phyloP scores from a whole-genome alignment of 2,113 vertebrate species.

The Stigmatopora argus region DNA sequence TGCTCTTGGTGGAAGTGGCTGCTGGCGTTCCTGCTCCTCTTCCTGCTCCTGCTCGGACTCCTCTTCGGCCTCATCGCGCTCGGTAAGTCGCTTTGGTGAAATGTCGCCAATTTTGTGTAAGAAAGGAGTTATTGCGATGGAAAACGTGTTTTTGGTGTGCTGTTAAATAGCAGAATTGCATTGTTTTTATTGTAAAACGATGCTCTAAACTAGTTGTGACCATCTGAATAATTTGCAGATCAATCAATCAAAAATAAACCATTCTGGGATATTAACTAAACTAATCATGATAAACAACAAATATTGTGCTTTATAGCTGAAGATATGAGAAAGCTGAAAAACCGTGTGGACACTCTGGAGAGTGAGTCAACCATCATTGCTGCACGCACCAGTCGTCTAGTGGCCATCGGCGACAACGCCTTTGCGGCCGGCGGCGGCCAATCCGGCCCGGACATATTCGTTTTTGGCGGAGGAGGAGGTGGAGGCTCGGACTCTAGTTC shows the following conservation, averaged over 20 bases:
- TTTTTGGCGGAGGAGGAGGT: slow-evolving; percentile 14
- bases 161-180: not conserved
- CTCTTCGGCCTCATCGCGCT: slow-evolving; percentile 93
- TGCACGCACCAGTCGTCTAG: slow-evolving; percentile 25
- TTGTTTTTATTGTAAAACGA: not conserved
- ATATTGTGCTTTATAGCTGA: slow-evolving; percentile 69
- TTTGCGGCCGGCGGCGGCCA: slow-evolving; percentile 11
- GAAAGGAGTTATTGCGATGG: not conserved
- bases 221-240: not conserved
- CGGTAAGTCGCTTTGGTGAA: slow-evolving; percentile 65
- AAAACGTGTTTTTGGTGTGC: not conserved
- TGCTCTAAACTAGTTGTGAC: not conserved
- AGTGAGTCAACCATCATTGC: slow-evolving; percentile 8
- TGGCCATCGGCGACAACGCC: slow-evolving; percentile 19
- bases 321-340: slow-evolving; percentile 83
- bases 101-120: not conserved
- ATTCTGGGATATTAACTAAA: no score
- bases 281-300: no score
- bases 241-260: not conserved
- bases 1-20: slow-evolving; percentile 99
- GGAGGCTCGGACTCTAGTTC: slow-evolving; percentile 14
- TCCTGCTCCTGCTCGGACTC: slow-evolving; percentile 86
- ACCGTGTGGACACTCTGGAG: slow-evolving; percentile 77
- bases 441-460: slow-evolving; percentile 26
- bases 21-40: slow-evolving; percentile 84